phyloP scores from a whole-genome alignment of 1,140 invertebrate genomes.

The Saxidomus purpurata region DNA sequence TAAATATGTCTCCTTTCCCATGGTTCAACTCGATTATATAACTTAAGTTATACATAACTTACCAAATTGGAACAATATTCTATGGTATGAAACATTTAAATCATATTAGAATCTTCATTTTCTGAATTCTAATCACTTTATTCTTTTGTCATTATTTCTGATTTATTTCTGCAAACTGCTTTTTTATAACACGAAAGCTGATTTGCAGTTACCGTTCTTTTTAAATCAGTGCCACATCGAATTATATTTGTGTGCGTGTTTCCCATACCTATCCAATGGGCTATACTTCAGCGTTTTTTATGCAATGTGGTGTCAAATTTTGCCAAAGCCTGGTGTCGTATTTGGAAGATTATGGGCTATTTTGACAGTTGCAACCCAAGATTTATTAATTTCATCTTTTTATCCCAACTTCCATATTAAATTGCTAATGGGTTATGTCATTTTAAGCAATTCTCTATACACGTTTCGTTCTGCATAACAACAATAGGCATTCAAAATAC shows the following conservation, averaged over 20 bases:
- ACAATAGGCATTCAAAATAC: background rate
- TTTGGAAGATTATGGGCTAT: background rate
- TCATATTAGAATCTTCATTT: background rate
- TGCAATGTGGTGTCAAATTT: background rate
- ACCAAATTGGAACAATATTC: too few species aligned
- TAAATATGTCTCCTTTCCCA: too few species aligned
- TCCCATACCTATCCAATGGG: background rate
- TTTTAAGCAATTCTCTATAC: background rate
- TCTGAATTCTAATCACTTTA: background rate
- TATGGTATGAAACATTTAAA: too few species aligned
- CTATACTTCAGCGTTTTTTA: background rate
- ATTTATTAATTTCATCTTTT: constrained; percentile 49
- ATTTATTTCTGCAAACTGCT: background rate
- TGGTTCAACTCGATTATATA: too few species aligned
- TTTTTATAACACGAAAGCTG: too few species aligned
- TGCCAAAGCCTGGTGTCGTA: constrained; percentile 18
- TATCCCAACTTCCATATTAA: constrained; percentile 2
- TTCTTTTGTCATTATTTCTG: background rate
- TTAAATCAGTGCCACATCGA: background rate
- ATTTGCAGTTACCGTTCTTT: too few species aligned
- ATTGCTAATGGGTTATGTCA: constrained; percentile 54
- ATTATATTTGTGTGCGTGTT: background rate
- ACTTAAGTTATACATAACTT: too few species aligned
- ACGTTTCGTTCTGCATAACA: background rate
- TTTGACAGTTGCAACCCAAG: constrained; percentile 37